These are phyloP conservation scores for Psilopogon haemacephalus DNA, from an alignment of 2,113 vertebrate species.

Conservation along the genomic window DNA sequence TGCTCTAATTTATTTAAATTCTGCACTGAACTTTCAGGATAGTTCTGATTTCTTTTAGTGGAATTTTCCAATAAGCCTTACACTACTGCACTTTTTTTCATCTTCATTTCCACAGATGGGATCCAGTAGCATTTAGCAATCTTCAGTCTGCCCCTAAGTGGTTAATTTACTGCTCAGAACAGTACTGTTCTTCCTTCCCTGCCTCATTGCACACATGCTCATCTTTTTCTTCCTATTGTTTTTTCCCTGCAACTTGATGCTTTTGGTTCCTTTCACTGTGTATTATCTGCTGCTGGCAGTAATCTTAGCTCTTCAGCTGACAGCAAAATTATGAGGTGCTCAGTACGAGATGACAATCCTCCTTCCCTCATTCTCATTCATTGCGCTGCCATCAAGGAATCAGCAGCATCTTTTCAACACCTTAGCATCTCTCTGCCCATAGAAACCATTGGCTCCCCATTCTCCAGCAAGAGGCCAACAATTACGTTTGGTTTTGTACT, in stretches of 20 bases:
- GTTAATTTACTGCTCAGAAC: conserved; percentile 55
- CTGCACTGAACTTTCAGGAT: too few species aligned
- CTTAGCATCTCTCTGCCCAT: conserved; percentile 23
- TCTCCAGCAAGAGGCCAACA: conserved; percentile 54
- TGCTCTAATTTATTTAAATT: too few species aligned
- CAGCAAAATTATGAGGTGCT: conserved; percentile 69
- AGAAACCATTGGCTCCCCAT: conserved; percentile 21
- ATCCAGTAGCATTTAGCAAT: background rate
- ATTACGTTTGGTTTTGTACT: conserved; percentile 30
- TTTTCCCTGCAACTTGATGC: conserved; percentile 33
- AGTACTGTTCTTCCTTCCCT: conserved; percentile 32
- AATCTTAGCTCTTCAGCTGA: conserved; percentile 61
- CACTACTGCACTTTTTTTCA: background rate
- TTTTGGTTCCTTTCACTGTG: conserved; percentile 38
- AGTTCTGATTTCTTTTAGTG: too few species aligned
- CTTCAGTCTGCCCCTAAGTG: conserved; percentile 24
- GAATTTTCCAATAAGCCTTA: too few species aligned
- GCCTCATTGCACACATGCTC: conserved; percentile 14
- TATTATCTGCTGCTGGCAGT: conserved; percentile 49
- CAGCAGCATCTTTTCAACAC: conserved; percentile 17
- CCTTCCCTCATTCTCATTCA: conserved; percentile 49
- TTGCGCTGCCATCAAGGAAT: conserved; percentile 32
- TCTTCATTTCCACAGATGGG: background rate
- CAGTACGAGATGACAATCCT: conserved; percentile 50
- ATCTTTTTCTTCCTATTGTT: background rate